Conservation (phyloP, 2,113 vertebrate species). For the Oplegnathus fasciatus region DNA sequence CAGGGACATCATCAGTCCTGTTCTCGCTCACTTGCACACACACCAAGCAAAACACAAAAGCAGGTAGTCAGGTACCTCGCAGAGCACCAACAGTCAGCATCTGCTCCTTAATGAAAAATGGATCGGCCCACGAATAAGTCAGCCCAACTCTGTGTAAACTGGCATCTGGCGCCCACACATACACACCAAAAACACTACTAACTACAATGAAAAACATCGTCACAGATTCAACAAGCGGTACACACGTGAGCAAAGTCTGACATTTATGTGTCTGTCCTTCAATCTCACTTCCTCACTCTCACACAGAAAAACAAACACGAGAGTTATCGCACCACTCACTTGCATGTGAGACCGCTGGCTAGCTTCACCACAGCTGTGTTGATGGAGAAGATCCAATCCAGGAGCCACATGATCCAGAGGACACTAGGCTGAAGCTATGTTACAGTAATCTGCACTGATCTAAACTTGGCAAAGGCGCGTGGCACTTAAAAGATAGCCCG, state of each 20-base stretch:
- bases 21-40: background rate
- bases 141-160: slow-evolving; percentile 32
- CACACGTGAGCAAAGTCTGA: background rate
- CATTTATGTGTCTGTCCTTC: background rate
- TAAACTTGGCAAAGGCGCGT: background rate
- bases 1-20: background rate
- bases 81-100: slow-evolving; percentile 27
- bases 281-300: background rate
- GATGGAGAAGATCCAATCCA: slow-evolving; percentile 86
- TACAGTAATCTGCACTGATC: background rate
- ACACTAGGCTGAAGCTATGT: slow-evolving; percentile 29
- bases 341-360: slow-evolving; percentile 82
- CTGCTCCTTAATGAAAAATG: slow-evolving; percentile 67
- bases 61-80: slow-evolving; percentile 18
- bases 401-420: slow-evolving; percentile 83
- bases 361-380: slow-evolving; percentile 85
- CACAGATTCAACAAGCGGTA: slow-evolving; percentile 19
- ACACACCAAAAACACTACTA: background rate
- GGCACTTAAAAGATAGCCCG: too few relatives aligned
- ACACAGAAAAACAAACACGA: slow-evolving; percentile 18
- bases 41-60: slow-evolving; percentile 10
- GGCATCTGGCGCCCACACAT: background rate
- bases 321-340: slow-evolving; percentile 73
- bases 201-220: background rate
- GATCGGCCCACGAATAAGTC: slow-evolving; percentile 70